These are phyloP conservation scores for Aphrophora alni DNA, from an alignment of 2,888 invertebrate species.

Conservation along the genomic window DNA sequence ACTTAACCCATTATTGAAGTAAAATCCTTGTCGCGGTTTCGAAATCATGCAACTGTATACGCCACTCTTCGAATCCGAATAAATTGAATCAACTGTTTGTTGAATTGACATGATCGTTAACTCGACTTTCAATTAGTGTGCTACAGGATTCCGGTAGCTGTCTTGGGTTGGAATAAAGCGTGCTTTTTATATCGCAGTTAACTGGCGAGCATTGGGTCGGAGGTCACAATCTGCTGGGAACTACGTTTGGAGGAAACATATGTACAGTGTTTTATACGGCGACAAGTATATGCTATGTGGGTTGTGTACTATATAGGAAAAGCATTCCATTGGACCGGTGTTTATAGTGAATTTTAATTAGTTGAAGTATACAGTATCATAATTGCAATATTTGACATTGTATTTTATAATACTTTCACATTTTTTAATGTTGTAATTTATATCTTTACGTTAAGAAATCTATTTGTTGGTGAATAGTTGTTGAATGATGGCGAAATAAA, in stretches of 20 bases:
- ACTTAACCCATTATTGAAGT: neutral
- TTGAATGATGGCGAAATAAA: no score
- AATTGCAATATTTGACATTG: no score
- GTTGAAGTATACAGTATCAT: no score
- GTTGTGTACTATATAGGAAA: neutral
- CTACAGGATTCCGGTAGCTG: neutral
- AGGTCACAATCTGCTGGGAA: neutral
- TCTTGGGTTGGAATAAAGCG: neutral
- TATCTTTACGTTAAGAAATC: no score
- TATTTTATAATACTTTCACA: no score
- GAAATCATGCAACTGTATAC: neutral
- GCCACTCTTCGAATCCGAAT: neutral
- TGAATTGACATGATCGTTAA: neutral
- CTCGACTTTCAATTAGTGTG: neutral
- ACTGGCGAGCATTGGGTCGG: neutral
- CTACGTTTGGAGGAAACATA: neutral
- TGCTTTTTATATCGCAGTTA: constrained; percentile 5
- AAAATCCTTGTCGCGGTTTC: neutral
- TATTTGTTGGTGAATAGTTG: no score
- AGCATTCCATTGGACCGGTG: no score
- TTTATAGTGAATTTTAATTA: no score
- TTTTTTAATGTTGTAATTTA: no score
- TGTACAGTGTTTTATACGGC: neutral
- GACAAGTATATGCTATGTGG: neutral
- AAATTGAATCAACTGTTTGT: neutral